Conservation (phyloP, 2,888 invertebrate genomes). For the Taenaris catops region DNA sequence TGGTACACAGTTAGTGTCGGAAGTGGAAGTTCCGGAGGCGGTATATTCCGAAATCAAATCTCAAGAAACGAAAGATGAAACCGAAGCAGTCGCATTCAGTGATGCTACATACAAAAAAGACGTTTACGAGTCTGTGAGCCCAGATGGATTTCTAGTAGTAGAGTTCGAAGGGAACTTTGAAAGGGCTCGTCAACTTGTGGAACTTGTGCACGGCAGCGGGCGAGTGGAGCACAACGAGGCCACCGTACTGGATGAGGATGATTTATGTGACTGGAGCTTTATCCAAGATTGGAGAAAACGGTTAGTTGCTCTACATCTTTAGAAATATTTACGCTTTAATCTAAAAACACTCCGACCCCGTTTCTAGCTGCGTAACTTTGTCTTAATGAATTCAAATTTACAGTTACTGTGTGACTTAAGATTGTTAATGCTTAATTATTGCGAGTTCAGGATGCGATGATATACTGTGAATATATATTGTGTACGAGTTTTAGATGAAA, state of each 20-base stretch:
- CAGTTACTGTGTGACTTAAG: slow-evolving; percentile 44
- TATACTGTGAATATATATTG: no score
- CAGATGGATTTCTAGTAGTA: slow-evolving; percentile 80
- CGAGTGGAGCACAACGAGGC: slow-evolving; percentile 65
- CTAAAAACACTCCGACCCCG: slow-evolving; percentile 38
- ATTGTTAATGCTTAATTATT: slow-evolving; percentile 42
- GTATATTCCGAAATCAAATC: slow-evolving; percentile 64
- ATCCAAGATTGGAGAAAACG: slow-evolving; percentile 87
- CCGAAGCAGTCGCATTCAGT: slow-evolving; percentile 50
- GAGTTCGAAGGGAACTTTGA: slow-evolving; percentile 82
- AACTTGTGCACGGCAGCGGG: slow-evolving; percentile 71
- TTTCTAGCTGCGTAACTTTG: slow-evolving; percentile 45
- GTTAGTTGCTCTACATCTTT: slow-evolving; percentile 50
- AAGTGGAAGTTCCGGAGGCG: slow-evolving; percentile 62
- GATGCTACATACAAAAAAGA: slow-evolving; percentile 67
- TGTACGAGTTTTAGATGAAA: no score
- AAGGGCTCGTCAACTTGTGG: slow-evolving; percentile 81
- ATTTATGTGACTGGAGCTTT: slow-evolving; percentile 86
- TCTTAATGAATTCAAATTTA: slow-evolving; percentile 34
- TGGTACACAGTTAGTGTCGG: slow-evolving; percentile 53
- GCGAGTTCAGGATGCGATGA: slow-evolving; percentile 41
- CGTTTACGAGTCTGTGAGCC: slow-evolving; percentile 54
- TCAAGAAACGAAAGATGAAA: slow-evolving; percentile 35
- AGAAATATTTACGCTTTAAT: slow-evolving; percentile 14
- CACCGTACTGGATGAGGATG: slow-evolving; percentile 64